A percentile compares a stretch with the other conserved stretches of the same genome.
These are phyloP conservation scores for Burhinus oedicnemus DNA, from an alignment of 2,113 vertebrate genomes.

Conservation along the genomic window DNA sequence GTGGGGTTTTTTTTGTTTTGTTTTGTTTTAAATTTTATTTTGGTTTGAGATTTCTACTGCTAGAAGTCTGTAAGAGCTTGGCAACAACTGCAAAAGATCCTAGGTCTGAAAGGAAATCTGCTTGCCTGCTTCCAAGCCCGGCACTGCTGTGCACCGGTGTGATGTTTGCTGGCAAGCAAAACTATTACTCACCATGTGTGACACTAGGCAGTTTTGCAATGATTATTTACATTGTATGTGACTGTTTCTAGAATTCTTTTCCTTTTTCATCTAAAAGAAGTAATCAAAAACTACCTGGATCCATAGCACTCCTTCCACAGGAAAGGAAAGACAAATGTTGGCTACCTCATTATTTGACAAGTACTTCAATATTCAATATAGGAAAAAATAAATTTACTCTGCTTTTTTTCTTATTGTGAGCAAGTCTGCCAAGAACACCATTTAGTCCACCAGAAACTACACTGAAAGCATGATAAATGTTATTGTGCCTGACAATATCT, in stretches of 20 bases:
- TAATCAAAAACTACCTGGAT: background rate
- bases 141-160: background rate
- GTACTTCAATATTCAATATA: background rate
- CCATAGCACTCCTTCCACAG: background rate
- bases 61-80: background rate
- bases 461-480: background rate
- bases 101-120: background rate
- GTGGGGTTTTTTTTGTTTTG: background rate
- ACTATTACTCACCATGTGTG: background rate
- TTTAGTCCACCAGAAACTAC: background rate
- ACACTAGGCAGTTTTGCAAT: background rate
- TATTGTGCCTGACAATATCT: background rate
- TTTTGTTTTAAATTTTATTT: background rate
- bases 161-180: background rate
- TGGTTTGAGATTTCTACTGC: background rate
- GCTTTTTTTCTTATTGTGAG: background rate
- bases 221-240: background rate
- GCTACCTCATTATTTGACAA: background rate
- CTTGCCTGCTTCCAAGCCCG: background rate
- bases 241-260: background rate
- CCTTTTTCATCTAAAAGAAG: background rate
- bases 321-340: conserved; percentile 20
- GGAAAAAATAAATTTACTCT: background rate
- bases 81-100: background rate
- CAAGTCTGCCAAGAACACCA: background rate